Percentiles rank a stretch among this genome's conserved stretches.
phyloP scores from a whole-genome alignment of 2,888 invertebrate species.

The Drosophila falleni region DNA sequence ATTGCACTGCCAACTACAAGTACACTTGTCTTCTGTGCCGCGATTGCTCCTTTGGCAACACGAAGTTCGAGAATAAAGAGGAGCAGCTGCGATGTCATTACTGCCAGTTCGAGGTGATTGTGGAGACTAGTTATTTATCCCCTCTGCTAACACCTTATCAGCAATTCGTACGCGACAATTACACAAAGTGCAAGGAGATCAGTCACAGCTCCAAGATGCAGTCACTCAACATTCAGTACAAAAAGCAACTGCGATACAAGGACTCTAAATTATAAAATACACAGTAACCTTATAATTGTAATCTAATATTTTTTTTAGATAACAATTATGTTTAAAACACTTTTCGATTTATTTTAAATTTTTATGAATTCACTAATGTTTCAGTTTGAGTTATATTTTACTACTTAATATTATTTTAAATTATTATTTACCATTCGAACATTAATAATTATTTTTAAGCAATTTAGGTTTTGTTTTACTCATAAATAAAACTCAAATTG shows the following conservation, averaged over 20 bases:
- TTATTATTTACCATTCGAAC: too few relatives aligned
- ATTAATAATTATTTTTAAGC: too few relatives aligned
- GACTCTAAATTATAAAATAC: slow-evolving; percentile 2
- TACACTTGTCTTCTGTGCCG: slow-evolving; percentile 60
- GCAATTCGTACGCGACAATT: slow-evolving; percentile 44
- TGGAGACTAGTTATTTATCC: slow-evolving; percentile 44
- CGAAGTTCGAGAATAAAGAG: slow-evolving; percentile 34
- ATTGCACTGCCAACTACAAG: slow-evolving; percentile 47
- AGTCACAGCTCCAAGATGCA: slow-evolving; percentile 57
- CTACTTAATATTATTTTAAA: too few relatives aligned
- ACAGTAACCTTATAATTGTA: slow-evolving; percentile 6
- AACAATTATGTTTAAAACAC: too few relatives aligned
- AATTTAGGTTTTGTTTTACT: too few relatives aligned
- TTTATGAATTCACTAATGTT: too few relatives aligned
- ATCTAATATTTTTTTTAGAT: too few relatives aligned
- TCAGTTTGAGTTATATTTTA: too few relatives aligned
- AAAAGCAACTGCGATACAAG: slow-evolving; percentile 13
- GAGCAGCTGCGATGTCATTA: slow-evolving; percentile 58
- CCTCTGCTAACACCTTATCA: slow-evolving; percentile 51
- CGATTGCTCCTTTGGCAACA: slow-evolving; percentile 47
- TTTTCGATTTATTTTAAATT: too few relatives aligned
- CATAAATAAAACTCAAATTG: too few relatives aligned
- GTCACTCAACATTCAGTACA: slow-evolving; percentile 44
- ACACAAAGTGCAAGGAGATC: slow-evolving; percentile 26
- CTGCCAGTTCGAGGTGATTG: slow-evolving; percentile 65